A percentile compares a stretch with the other conserved stretches of the same genome.
phyloP scores from a whole-genome alignment of 1,140 invertebrate species.

The Bicyclus anynana region DNA sequence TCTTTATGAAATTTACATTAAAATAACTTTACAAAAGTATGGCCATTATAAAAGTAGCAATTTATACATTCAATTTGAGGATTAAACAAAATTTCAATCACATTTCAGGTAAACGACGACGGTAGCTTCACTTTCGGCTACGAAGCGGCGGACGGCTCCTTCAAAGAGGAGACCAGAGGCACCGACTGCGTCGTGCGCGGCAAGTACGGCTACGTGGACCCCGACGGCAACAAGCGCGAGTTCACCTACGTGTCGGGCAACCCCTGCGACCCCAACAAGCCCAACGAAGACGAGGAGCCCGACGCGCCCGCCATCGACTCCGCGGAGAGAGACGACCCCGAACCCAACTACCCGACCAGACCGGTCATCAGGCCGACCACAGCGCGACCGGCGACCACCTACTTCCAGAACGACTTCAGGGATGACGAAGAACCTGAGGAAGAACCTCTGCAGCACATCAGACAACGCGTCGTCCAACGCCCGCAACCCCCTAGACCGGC shows the following conservation, averaged over 20 bases:
- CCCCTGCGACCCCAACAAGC: conserved; percentile 89
- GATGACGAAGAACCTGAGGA: conserved; percentile 79
- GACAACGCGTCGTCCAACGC: conserved; percentile 64
- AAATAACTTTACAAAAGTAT: too few relatives aligned
- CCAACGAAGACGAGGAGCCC: conserved; percentile 80
- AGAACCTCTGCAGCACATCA: conserved; percentile 75
- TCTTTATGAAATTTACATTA: too few relatives aligned
- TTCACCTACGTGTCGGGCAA: conserved; percentile 95
- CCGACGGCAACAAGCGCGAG: conserved; percentile 91
- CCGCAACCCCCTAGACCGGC: conserved; percentile 62
- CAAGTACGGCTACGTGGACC: conserved; percentile 93
- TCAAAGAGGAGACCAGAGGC: conserved; percentile 92
- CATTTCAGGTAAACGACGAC: conserved; percentile 83
- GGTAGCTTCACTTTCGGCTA: conserved; percentile 92
- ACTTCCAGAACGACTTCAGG: conserved; percentile 82
- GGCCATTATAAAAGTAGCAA: too few relatives aligned
- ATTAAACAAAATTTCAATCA: conserved; percentile 5
- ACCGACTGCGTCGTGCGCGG: conserved; percentile 92
- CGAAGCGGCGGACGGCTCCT: conserved; percentile 92
- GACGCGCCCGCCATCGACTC: conserved; percentile 62
- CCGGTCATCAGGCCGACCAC: conserved; percentile 76
- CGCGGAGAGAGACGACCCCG: conserved; percentile 79
- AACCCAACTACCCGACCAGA: conserved; percentile 82
- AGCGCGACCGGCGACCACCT: conserved; percentile 79
- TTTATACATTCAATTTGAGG: neutral